Base-by-base conservation (phyloP, 2,888 invertebrate genomes). In the Xylota sylvarum region DNA sequence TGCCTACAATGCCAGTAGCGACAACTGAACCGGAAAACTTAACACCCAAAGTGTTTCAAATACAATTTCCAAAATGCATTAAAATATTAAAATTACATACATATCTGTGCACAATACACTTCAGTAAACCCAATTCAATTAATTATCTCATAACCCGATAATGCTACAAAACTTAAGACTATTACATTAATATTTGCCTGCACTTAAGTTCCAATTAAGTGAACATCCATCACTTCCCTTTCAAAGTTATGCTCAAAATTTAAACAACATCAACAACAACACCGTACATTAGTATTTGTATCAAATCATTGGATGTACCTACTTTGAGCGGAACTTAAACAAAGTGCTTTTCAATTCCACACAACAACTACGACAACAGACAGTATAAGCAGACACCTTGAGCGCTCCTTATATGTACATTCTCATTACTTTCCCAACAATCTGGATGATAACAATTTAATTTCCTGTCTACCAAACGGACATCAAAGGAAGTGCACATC, bases 401-500 rank as follows among this genome's bases (percentile, higher is more conserved):
- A 69, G 32, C 48, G 27, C 27, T 50, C 14, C 14, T 37, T 30
- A 3, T 23, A 23, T 23, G 23, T 23, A 23, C 12, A 7, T 12
- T 32, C 43, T 30, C 32, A 56, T 67, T 67, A 67, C n/a, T 19
- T 12, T 32, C 10, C 19, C 0, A 46, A 58, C 56, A 32, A 56
- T 46, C 5, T 35, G 50, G 35, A 48, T 50, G 12, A 50, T 17
- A 50, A 50, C 60, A 60, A 72, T 60, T 50, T 56, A 23, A 60
- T 50, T 60, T 70, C 58, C 37, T 32, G 72, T 37, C 48, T 72
- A 27, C 27, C 48, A 50, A 48, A 50, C 10, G 60, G 50, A 60
- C 72, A 72, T 72, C 72, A 72, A 72, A 60, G 60, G 60, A 60
- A 48, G 60, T 37, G 50, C 37, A 72, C 72, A 65, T 35, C 40